Evolutionary conservation across 2,113 vertebrate species (phyloP).

Genomic region (Python bivittatus): DNA sequence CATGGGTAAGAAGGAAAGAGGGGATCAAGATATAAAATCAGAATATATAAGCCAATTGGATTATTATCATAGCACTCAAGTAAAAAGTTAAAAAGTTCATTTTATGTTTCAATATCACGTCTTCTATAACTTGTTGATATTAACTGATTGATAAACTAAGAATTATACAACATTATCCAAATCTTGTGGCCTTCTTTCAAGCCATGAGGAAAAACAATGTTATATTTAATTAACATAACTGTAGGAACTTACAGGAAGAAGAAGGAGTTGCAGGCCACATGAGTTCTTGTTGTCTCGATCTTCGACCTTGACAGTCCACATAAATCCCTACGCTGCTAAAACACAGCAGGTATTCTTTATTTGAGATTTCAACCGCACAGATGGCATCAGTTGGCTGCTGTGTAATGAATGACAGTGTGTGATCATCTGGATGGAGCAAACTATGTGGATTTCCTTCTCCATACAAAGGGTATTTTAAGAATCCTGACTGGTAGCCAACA

Average conservation of each 20-base stretch:
- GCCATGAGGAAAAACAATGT: neutral
- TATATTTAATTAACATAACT: neutral
- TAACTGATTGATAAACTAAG: neutral
- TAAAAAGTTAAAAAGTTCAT: neutral
- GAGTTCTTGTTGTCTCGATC: constrained; percentile 94
- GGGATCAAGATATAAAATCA: neutral
- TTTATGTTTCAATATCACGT: neutral
- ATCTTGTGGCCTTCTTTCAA: neutral
- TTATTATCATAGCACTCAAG: neutral
- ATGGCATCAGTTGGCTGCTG: constrained; percentile 91
- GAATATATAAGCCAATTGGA: neutral
- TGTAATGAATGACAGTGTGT: constrained; percentile 90
- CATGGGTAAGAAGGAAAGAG: neutral
- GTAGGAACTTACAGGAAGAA: constrained; percentile 87
- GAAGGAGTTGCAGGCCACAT: constrained; percentile 94
- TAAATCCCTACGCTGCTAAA: constrained; percentile 95
- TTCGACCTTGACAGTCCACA: constrained; percentile 94
- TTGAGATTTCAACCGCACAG: constrained; percentile 95
- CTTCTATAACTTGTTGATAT: neutral
- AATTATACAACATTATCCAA: neutral
- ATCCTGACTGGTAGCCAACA: constrained; percentile 93
- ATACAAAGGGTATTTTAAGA: constrained; percentile 86
- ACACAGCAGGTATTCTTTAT: constrained; percentile 96
- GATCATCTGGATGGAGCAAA: constrained; percentile 92
- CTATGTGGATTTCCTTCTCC: constrained; percentile 82